These are phyloP conservation scores for Aphaenogaster floridana DNA, from an alignment of 1,140 invertebrate genomes.

Conservation along the genomic window DNA sequence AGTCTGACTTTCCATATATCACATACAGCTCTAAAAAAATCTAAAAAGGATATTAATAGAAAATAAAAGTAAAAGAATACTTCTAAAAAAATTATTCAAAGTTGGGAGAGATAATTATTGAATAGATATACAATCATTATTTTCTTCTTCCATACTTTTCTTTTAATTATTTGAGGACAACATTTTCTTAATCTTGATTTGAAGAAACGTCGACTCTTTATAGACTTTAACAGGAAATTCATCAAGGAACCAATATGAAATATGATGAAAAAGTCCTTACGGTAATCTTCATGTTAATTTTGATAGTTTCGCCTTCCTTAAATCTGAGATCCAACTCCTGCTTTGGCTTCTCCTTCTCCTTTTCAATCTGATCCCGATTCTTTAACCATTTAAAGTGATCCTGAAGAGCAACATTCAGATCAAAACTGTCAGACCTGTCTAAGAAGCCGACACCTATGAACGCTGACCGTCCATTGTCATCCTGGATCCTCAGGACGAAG, in stretches of 20 bases:
- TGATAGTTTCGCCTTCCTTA: slow-evolving; percentile 99
- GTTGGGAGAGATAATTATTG: not conserved
- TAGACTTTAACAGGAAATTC: not conserved
- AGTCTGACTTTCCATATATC: not conserved
- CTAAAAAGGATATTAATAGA: not conserved
- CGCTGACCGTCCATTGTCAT: slow-evolving; percentile 98
- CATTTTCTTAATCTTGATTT: slow-evolving; percentile 10
- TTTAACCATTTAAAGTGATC: slow-evolving; percentile 99
- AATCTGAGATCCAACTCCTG: slow-evolving; percentile 98
- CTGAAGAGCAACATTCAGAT: slow-evolving; percentile 99
- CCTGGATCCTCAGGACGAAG: slow-evolving; percentile 98
- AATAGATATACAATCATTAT: not conserved
- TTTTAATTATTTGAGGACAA: slow-evolving; percentile 31
- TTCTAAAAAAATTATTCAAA: slow-evolving; percentile 1
- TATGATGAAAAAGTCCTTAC: slow-evolving; percentile 87
- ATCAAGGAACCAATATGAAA: slow-evolving; percentile 26
- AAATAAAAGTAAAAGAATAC: not conserved
- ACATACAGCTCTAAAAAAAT: not conserved
- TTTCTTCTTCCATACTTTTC: not conserved
- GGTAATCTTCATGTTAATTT: slow-evolving; percentile 99
- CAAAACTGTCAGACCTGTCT: slow-evolving; percentile 99
- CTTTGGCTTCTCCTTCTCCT: slow-evolving; percentile 92
- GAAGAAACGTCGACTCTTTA: not conserved
- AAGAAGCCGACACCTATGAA: slow-evolving; percentile 99
- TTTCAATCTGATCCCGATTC: slow-evolving; percentile 95